Base-by-base conservation (phyloP, 2,888 invertebrate genomes). In the Gymnoscelis rufifasciata region DNA sequence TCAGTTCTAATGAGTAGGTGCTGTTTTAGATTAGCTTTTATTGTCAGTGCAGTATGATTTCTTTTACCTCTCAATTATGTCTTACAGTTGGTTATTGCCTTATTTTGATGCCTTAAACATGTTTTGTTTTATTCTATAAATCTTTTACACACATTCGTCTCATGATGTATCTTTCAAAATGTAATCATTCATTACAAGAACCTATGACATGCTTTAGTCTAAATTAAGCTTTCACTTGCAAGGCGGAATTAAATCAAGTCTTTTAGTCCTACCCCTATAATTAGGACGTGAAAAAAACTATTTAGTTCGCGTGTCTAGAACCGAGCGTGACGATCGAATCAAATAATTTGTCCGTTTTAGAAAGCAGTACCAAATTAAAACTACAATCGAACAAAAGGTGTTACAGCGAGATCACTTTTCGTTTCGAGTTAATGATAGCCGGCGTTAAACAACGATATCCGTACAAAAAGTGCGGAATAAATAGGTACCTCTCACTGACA, bases 331-430 rank as follows among this genome's bases (percentile, higher is more conserved):
- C 37, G 45, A 36, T 41, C 44, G 29, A 47, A 54, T 42, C 43
- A 46, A 49, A 50, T 52, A 51, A 56, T 56, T 56, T 49, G 40
- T 40, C 55, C 59, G 62, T 66, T 43, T 70, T 73, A 67, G 76
- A 80, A 80, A 79, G 78, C 71, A 73, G 72, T 62, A 62, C 40
- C 45, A 60, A 59, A 61, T 60, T 62, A 64, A 73, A 68, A 73
- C 61, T 64, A 61, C 65, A 61, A 62, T 62, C 42, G 50, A 38
- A 62, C 54, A 59, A 59, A 59, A 60, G 60, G 60, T 64, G 62
- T 62, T 64, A 66, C 64, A 68, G 68, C 64, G 62, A 71, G 68
- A 68, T 73, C 71, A 74, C 73, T 77, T 78, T 79, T 77, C 70
- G 63, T 76, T 78, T 74, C 69, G 62, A 64, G 61, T 59, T 74